phyloP scores from a whole-genome alignment of 2,113 vertebrate species.

The Bubalus kerabau region DNA sequence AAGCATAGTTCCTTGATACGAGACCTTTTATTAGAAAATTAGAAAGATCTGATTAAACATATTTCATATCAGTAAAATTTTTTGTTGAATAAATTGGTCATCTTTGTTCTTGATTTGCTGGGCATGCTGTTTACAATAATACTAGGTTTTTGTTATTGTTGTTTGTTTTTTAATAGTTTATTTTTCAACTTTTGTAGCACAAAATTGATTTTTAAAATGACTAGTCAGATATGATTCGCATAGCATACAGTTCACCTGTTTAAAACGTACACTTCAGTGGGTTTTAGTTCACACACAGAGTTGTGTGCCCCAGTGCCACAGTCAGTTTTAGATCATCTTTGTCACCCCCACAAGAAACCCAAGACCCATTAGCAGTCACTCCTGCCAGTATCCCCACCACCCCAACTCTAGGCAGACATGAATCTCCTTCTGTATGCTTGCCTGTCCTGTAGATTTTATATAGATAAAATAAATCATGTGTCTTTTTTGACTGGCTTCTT shows the following conservation, averaged over 20 bases:
- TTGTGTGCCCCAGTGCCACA: neutral
- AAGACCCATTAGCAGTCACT: neutral
- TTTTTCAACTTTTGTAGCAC: neutral
- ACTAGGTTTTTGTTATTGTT: neutral
- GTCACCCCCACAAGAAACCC: neutral
- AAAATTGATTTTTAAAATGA: conserved; percentile 9
- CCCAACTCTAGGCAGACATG: neutral
- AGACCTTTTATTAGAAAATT: neutral
- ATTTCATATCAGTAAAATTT: neutral
- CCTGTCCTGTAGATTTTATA: neutral
- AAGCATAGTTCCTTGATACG: neutral
- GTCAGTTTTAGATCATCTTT: neutral
- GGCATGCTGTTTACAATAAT: neutral
- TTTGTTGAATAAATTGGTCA: neutral
- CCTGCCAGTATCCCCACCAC: neutral
- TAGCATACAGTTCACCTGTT: neutral
- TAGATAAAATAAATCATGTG: neutral
- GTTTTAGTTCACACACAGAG: neutral
- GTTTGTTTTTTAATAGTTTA: neutral
- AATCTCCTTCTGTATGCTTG: neutral
- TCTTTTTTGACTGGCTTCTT: neutral
- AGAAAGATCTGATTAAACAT: neutral
- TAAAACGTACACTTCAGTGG: neutral
- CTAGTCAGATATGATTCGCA: neutral
- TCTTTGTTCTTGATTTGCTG: neutral